Evolutionary conservation across 2,113 vertebrate species (phyloP).

Genomic region (Semicossyphus pulcher): DNA sequence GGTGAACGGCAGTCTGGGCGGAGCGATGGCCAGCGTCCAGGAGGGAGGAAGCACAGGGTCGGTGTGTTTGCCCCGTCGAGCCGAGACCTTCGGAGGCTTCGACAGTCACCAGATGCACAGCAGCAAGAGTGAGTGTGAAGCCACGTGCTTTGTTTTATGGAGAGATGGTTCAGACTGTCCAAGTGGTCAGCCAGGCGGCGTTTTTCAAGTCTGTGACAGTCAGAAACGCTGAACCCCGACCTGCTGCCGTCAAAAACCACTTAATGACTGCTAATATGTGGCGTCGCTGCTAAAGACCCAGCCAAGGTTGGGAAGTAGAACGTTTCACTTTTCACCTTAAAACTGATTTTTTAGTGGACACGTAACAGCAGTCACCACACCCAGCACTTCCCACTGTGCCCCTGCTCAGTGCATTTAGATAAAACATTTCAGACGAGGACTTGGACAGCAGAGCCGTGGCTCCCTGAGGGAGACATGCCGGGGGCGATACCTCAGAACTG

Average conservation of each 20-base stretch:
- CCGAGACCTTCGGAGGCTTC: conserved; percentile 98
- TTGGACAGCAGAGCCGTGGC: conserved; percentile 33
- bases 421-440: conserved; percentile 18
- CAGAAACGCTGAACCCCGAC: background rate
- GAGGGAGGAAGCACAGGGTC: conserved; percentile 84
- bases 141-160: background rate
- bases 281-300: conserved; percentile 1
- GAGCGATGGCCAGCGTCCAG: conserved; percentile 80
- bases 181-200: background rate
- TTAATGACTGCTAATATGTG: conserved; percentile 19
- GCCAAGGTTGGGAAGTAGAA: background rate
- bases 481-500: conserved; percentile 44
- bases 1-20: conserved; percentile 89
- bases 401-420: conserved; percentile 40
- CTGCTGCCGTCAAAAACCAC: conserved; percentile 13
- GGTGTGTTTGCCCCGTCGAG: conserved; percentile 91
- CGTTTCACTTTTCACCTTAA: conserved; percentile 21
- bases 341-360: conserved; percentile 15
- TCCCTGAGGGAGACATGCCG: conserved; percentile 51
- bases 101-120: conserved; percentile 96
- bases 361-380: conserved; percentile 14
- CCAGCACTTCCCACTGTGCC: conserved; percentile 25
- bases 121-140: conserved; percentile 85
- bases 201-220: background rate
- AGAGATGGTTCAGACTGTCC: background rate